phyloP scores from a whole-genome alignment of 1,140 invertebrate genomes.

The Drosophila melanica region DNA sequence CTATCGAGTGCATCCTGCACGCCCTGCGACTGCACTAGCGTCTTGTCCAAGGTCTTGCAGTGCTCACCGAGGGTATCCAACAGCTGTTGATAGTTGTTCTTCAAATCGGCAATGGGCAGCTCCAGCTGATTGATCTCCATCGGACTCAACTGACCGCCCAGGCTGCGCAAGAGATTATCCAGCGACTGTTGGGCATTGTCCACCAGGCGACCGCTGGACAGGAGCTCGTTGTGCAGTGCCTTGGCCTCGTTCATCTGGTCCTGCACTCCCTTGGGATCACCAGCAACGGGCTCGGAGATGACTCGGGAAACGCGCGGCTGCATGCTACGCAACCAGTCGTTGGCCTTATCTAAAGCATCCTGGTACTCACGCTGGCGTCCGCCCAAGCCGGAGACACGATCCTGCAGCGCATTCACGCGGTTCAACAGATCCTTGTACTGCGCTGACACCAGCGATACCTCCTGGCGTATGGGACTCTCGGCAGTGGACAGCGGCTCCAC shows the following conservation, averaged over 20 bases:
- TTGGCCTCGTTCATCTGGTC: constrained; percentile 94
- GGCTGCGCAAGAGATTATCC: constrained; percentile 88
- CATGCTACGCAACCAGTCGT: constrained; percentile 91
- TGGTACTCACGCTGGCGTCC: constrained; percentile 92
- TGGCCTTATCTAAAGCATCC: constrained; percentile 92
- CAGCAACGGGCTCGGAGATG: constrained; percentile 92
- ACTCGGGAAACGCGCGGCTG: constrained; percentile 91
- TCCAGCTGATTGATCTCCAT: constrained; percentile 91
- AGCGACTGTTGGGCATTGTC: constrained; percentile 89
- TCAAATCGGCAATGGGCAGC: constrained; percentile 90
- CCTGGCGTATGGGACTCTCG: constrained; percentile 89
- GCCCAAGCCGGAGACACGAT: constrained; percentile 90
- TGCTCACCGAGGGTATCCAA: constrained; percentile 89
- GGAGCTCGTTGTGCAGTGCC: constrained; percentile 93
- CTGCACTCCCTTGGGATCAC: constrained; percentile 94
- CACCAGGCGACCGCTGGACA: constrained; percentile 92
- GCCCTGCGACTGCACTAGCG: constrained; percentile 96
- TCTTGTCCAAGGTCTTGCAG: constrained; percentile 94
- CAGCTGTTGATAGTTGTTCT: constrained; percentile 91
- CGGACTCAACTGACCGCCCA: constrained; percentile 92
- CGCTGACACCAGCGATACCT: constrained; percentile 88
- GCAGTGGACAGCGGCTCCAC: constrained; percentile 88
- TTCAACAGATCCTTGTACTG: constrained; percentile 91
- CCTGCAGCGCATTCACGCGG: constrained; percentile 92
- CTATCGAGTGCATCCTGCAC: constrained; percentile 96